A percentile compares a stretch with the other conserved stretches of the same genome.
Conservation (phyloP, 2,113 vertebrate species). For the Mohoua ochrocephala region DNA sequence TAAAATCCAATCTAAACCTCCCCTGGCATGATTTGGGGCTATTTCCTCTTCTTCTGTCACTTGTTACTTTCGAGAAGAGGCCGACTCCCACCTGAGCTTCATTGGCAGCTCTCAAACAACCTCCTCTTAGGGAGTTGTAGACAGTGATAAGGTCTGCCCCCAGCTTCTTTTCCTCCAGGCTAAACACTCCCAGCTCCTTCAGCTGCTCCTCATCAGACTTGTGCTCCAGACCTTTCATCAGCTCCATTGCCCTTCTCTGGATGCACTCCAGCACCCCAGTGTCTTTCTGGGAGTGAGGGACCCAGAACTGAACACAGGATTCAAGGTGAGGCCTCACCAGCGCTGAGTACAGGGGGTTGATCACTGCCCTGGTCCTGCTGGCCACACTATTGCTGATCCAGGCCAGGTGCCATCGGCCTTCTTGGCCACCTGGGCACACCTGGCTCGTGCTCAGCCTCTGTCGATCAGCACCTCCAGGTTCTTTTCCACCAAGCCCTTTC, state of each 20-base stretch:
- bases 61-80: not conserved
- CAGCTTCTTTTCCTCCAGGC: not conserved
- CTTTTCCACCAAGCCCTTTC: fast-evolving
- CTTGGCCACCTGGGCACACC: not conserved
- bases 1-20: not conserved
- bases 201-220: not conserved
- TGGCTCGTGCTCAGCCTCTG: not conserved
- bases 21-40: too few relatives aligned
- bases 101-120: not conserved
- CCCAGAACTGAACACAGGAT: not conserved
- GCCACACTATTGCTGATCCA: not conserved
- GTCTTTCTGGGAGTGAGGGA: not conserved
- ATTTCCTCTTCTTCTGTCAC: not conserved
- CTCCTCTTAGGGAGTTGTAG: not conserved
- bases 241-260: not conserved
- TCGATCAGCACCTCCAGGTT: not conserved
- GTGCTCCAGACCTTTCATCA: not conserved
- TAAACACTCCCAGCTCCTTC: not conserved
- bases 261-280: not conserved
- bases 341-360: fast-evolving
- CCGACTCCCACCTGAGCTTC: fast-evolving
- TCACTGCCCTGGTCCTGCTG: not conserved
- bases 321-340: not conserved
- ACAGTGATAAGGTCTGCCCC: fast-evolving
- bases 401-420: not conserved